Evolutionary conservation across 2,797 vertebrate species (phyloP).

Genomic region (Aratinga solstitialis): DNA sequence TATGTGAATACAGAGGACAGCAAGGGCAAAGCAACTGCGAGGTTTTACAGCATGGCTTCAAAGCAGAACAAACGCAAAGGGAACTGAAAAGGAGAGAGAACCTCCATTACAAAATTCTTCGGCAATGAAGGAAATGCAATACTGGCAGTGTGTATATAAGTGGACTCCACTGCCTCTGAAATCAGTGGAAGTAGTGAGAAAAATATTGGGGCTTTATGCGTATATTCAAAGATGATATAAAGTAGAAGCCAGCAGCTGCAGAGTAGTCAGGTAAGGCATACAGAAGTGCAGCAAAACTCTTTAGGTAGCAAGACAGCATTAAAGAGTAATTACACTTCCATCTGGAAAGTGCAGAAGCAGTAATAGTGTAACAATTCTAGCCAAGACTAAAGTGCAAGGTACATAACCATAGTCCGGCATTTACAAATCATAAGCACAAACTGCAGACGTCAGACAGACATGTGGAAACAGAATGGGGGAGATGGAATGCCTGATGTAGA

Average conservation of each 20-base stretch:
- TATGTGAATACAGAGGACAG: not conserved
- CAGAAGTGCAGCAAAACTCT: not conserved
- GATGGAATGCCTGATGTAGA: not conserved
- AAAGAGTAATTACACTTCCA: not conserved
- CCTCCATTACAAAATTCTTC: not conserved
- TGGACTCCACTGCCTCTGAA: not conserved
- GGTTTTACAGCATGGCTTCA: not conserved
- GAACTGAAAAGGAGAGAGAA: not conserved
- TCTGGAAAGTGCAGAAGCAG: not conserved
- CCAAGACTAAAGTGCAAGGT: not conserved
- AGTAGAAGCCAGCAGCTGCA: not conserved
- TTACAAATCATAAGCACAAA: slow-evolving; percentile 22
- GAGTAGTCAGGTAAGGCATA: not conserved
- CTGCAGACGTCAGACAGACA: not conserved
- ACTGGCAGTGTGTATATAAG: not conserved
- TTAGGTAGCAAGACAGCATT: not conserved
- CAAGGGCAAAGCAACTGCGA: not conserved
- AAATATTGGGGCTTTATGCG: not conserved
- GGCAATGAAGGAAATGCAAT: not conserved
- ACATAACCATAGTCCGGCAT: not conserved
- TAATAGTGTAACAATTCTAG: not conserved
- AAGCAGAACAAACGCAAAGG: not conserved
- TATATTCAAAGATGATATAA: not conserved
- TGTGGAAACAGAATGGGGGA: not conserved
- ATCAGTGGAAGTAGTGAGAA: not conserved